phyloP scores from a whole-genome alignment of 2,797 vertebrate species.

The Margarornis squamiger region DNA sequence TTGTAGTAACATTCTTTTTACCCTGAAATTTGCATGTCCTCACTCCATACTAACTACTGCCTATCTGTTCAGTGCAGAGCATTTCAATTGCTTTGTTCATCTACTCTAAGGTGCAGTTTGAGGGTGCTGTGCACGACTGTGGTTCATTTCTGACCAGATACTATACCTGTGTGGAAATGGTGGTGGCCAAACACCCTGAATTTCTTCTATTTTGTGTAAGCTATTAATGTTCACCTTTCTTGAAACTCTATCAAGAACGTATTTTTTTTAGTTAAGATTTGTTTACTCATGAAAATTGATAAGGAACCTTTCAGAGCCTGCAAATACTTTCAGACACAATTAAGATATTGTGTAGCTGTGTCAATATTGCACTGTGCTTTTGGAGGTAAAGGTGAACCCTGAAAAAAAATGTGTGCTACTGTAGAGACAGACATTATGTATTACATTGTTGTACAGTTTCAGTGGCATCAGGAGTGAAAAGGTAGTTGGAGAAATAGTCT shows the following conservation, averaged over 20 bases:
- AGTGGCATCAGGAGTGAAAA: not conserved
- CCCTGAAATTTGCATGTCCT: not conserved
- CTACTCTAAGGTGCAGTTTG: not conserved
- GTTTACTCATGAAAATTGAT: not conserved
- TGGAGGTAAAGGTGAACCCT: not conserved
- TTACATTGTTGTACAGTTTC: not conserved
- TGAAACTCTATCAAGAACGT: not conserved
- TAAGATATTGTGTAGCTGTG: not conserved
- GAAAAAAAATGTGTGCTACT: not conserved
- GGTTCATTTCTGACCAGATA: not conserved
- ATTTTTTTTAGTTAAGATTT: not conserved
- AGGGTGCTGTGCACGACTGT: not conserved
- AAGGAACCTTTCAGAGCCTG: not conserved
- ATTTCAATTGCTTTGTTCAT: not conserved
- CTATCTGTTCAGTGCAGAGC: not conserved
- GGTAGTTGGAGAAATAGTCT: not conserved
- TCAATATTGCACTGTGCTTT: not conserved
- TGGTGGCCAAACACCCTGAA: not conserved
- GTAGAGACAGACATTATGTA: not conserved
- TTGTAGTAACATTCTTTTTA: not conserved
- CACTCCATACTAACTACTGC: not conserved
- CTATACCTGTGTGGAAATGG: not conserved
- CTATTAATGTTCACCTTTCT: not conserved
- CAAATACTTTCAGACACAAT: not conserved
- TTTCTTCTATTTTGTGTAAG: not conserved